Evolutionary conservation across 2,113 vertebrate genomes (phyloP).

Genomic region (Lonchura striata): DNA sequence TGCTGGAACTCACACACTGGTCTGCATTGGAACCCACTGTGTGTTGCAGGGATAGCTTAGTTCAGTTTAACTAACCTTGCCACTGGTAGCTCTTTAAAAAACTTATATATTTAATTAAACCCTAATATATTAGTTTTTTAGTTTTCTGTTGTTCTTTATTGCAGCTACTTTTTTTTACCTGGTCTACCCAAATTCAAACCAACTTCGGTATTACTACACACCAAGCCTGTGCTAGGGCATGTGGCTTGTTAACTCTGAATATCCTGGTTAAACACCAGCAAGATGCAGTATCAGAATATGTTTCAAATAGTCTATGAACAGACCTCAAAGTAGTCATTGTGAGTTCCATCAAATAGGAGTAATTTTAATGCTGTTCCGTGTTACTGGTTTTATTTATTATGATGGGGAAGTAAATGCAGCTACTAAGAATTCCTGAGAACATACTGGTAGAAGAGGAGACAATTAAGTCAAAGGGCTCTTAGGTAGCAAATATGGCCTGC

Average conservation of each 20-base stretch:
- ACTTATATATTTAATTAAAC: not conserved
- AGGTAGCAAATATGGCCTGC: not conserved
- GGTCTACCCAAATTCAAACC: not conserved
- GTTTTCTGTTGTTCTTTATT: not conserved
- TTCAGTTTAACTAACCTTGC: not conserved
- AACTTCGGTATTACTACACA: not conserved
- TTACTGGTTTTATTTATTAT: not conserved
- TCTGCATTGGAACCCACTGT: not conserved
- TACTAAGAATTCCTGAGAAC: not conserved
- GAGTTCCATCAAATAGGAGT: not conserved
- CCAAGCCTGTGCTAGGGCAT: not conserved
- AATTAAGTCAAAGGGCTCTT: not conserved
- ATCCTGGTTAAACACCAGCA: not conserved
- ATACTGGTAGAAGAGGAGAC: not conserved
- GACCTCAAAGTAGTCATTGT: not conserved
- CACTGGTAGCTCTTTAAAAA: not conserved
- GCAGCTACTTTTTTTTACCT: not conserved
- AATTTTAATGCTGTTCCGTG: not conserved
- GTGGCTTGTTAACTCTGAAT: not conserved
- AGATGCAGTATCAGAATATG: not conserved
- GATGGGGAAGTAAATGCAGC: not conserved
- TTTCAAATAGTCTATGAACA: not conserved
- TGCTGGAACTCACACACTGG: not conserved
- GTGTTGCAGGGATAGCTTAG: not conserved
- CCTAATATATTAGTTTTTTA: not conserved